These are phyloP conservation scores for Drosophila insularis DNA, from an alignment of 1,140 invertebrate species.

Conservation along the genomic window DNA sequence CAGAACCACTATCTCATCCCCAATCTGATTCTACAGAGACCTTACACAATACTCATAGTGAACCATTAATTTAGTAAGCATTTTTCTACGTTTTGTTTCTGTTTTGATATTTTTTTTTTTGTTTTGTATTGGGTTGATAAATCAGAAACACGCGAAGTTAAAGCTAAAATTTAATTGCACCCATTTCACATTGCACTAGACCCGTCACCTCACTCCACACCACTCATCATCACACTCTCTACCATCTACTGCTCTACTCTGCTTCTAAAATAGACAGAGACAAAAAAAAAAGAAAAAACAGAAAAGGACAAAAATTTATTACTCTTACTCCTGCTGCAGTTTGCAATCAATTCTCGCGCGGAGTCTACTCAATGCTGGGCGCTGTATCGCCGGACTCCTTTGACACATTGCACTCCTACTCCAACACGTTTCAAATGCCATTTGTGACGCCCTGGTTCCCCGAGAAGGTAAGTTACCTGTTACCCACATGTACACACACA, in stretches of 20 bases:
- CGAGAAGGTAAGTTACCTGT: constrained; percentile 88
- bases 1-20: not conserved
- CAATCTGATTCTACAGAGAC: constrained; percentile 10
- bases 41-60: constrained; percentile 47
- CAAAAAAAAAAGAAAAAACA: constrained; percentile 16
- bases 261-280: too few species aligned
- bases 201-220: constrained; percentile 4
- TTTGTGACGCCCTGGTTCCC: constrained; percentile 97
- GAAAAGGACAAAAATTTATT: constrained; percentile 63
- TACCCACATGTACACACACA: not conserved
- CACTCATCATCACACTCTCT: constrained; percentile 8
- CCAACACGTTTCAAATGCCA: constrained; percentile 98
- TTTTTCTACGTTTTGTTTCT: constrained; percentile 39
- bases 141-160: constrained; percentile 13
- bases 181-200: constrained; percentile 46
- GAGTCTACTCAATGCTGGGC: constrained; percentile 95
- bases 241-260: constrained; percentile 4
- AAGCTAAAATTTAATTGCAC: constrained; percentile 65
- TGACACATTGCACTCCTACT: constrained; percentile 96
- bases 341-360: constrained; percentile 94
- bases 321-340: constrained; percentile 85
- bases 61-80: constrained; percentile 65
- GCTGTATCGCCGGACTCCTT: constrained; percentile 96
- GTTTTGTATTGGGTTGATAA: not conserved
- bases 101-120: not conserved